A percentile compares a stretch with the other conserved stretches of the same genome.
These are phyloP conservation scores for Papilio protenor DNA, from an alignment of 2,888 invertebrate genomes.

Conservation along the genomic window DNA sequence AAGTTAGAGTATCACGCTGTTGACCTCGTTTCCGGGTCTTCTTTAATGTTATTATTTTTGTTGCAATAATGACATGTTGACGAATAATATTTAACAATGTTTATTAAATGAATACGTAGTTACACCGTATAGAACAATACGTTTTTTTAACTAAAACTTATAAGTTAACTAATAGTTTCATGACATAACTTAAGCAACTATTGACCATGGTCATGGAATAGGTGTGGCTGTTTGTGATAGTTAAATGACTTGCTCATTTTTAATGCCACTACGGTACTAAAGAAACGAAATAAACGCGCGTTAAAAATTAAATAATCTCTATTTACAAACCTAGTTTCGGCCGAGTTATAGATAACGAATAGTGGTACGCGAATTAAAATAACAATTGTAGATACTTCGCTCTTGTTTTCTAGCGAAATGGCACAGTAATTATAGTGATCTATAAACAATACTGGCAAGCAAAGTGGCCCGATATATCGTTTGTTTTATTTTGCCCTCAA, in stretches of 20 bases:
- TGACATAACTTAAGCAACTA: neutral
- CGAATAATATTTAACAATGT: neutral
- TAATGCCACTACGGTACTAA: neutral
- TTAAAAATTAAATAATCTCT: neutral
- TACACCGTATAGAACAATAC: neutral
- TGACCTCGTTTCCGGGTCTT: slow-evolving; percentile 14
- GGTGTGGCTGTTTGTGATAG: neutral
- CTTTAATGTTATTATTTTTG: slow-evolving; percentile 1
- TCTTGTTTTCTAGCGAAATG: neutral
- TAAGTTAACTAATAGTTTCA: neutral
- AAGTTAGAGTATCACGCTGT: neutral
- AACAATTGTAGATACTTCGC: neutral
- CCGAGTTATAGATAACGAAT: neutral
- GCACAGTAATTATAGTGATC: neutral
- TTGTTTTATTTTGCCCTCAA: neutral
- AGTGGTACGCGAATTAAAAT: neutral
- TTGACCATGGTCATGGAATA: neutral
- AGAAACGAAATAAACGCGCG: neutral
- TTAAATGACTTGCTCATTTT: neutral
- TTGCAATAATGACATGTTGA: neutral
- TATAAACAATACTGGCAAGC: neutral
- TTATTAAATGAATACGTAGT: neutral
- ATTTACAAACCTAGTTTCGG: neutral
- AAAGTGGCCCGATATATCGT: neutral
- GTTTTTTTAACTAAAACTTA: too few relatives aligned